Evolutionary conservation across 2,888 invertebrate species (phyloP), one percentile per base, ranked within the genome.

Genomic region (Drosophila kokeensis): DNA sequence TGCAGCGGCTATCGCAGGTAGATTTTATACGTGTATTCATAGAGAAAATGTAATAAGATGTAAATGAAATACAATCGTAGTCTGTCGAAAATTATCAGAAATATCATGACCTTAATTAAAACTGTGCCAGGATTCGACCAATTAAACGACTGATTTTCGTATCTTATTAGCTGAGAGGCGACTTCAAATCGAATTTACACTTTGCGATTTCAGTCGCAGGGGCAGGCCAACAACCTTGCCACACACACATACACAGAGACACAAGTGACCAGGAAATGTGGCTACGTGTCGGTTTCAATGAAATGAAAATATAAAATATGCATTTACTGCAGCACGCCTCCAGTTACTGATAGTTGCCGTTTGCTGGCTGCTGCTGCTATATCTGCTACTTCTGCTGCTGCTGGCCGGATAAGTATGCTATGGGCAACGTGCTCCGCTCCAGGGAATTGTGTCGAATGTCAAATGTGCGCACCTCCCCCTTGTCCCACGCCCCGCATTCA

Each of bases 261-360:
- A 50, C 32, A 54, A 61, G 34, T 62, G 71, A 50, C 40, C 24
- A 54, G 72, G 21, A 76, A 40, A 73, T 73, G 76, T 54, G 74
- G 57, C 73, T 74, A 85, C 87, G 82, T 86, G 83, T 83, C 72
- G 81, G 87, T 87, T 87, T 87, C 87, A 87, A 87, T 87, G 87
- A 87, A 87, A 87, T 87, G 87, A 87, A 87, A 87, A 89, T 87
- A 87, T 87, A 84, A 87, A 87, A 89, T 87, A 87, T 87, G 81
- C 87, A 87, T 84, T 89, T 87, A 76, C 83, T 79, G 73, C 83
- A 82, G 52, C 69, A 79, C 63, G 70, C 70, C 76, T 76, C 64
- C 66, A 69, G 79, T 59, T 42, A 67, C 78, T 71, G 71, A 71
- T 69, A 70, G 64, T 69, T 74, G 64, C 65, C 55, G 66, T 29